phyloP scores from a whole-genome alignment of 2,888 invertebrate species.

The Zygothrica quintamaculata region DNA sequence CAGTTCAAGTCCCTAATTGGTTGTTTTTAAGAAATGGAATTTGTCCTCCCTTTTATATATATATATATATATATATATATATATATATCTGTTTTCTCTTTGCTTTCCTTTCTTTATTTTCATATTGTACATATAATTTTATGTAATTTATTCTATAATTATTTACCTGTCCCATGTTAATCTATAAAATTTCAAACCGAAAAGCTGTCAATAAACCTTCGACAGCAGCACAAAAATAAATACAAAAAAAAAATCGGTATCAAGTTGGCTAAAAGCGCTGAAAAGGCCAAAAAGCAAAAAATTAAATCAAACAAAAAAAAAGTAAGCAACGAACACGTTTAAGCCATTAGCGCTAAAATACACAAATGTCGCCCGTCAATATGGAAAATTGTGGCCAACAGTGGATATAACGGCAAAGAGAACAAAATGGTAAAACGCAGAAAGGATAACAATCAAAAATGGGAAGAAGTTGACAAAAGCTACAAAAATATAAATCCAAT shows the following conservation, averaged over 20 bases:
- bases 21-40: no score
- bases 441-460: no score
- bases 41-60: no score
- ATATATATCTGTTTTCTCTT: no score
- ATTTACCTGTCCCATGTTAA: no score
- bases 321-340: slow-evolving; percentile 61
- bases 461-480: slow-evolving; percentile 27
- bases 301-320: slow-evolving; percentile 35
- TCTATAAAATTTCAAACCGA: no score
- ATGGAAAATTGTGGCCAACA: slow-evolving; percentile 47
- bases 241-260: slow-evolving; percentile 20
- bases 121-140: no score
- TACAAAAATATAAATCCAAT: slow-evolving; percentile 37
- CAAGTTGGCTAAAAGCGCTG: slow-evolving; percentile 4
- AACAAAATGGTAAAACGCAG: no score
- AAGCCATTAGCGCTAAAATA: slow-evolving; percentile 71
- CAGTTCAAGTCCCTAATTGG: no score
- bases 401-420: neutral
- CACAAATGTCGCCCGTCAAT: slow-evolving; percentile 67
- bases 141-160: no score
- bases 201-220: slow-evolving; percentile 47
- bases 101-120: no score
- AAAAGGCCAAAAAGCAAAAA: slow-evolving; percentile 43
- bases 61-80: no score
- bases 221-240: slow-evolving; percentile 25